phyloP scores from a whole-genome alignment of 2,113 vertebrate genomes.

The crab-eating macaque (Macaca fascicularis) region T2T-MFA8v1.1 NC_088389.1:84526001-84526500 shows the following conservation, averaged over 20 bases:
- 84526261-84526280: background rate
- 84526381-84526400: background rate
- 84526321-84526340: slow-evolving; percentile 34
- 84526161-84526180: background rate
- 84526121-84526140: slow-evolving; percentile 17
- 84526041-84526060: slow-evolving; percentile 24
- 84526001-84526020: background rate
- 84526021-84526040: slow-evolving; percentile 6
- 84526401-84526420: background rate
- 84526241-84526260: background rate
- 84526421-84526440: background rate
- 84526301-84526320: background rate
- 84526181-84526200: slow-evolving; percentile 23
- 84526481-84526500: background rate
- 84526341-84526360: background rate
- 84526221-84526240: background rate
- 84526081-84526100: background rate
- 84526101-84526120: background rate
- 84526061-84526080: background rate
- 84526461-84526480: background rate
- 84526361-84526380: background rate
- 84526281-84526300: slow-evolving; percentile 25
- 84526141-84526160: slow-evolving; percentile 19
- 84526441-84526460: background rate
- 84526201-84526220: slow-evolving; percentile 18